phyloP scores from a whole-genome alignment of 1,140 invertebrate species.

The Listronotus oregonensis region DNA sequence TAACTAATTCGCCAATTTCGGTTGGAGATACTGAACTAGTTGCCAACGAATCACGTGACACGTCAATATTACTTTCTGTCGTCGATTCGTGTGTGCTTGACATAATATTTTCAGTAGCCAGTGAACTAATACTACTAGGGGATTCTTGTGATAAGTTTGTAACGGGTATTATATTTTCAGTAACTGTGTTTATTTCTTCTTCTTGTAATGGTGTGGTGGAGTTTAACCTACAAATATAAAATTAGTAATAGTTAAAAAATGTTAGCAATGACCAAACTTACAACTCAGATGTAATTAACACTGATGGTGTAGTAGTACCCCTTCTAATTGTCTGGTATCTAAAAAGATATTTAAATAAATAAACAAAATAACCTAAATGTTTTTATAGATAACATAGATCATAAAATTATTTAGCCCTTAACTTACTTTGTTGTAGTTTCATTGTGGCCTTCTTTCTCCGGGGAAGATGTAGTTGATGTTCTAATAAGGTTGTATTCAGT shows the following conservation, averaged over 20 bases:
- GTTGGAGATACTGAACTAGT: neutral
- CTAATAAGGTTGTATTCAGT: constrained; percentile 38
- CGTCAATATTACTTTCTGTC: constrained; percentile 30
- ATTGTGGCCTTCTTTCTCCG: neutral
- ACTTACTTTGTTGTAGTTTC: constrained; percentile 9
- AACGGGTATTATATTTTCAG: neutral
- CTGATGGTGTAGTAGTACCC: too few species aligned
- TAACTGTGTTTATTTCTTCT: neutral
- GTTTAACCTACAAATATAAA: constrained; percentile 9
- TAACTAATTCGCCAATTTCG: neutral
- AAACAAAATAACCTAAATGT: too few species aligned
- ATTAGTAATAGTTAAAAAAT: neutral
- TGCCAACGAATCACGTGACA: neutral
- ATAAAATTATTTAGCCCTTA: too few species aligned
- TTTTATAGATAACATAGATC: too few species aligned
- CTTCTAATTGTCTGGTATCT: neutral
- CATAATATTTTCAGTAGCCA: constrained; percentile 6
- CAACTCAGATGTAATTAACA: too few species aligned
- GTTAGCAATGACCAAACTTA: too few species aligned
- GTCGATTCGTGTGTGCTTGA: constrained; percentile 20
- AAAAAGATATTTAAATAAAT: too few species aligned
- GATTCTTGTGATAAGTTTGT: constrained; percentile 2
- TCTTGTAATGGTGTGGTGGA: neutral
- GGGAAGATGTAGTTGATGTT: constrained; percentile 21
- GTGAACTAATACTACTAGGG: constrained; percentile 9